These are phyloP conservation scores for Dione juno DNA, from an alignment of 2,888 invertebrate genomes.

Conservation along the genomic window DNA sequence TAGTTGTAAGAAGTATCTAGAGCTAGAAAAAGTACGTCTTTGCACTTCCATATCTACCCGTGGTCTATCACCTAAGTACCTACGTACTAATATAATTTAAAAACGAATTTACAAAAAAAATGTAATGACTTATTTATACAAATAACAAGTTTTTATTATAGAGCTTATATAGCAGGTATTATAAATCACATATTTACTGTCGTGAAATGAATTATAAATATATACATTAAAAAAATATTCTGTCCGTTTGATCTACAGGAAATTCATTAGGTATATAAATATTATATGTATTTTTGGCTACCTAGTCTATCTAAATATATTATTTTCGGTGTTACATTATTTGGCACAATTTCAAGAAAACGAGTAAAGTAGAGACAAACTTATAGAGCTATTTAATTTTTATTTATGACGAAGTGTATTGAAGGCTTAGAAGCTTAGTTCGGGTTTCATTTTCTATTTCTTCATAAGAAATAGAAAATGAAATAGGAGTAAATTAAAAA, in stretches of 20 bases:
- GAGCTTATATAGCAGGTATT: not conserved
- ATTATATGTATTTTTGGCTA: constrained; percentile 10
- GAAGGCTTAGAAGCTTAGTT: not conserved
- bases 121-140: not conserved
- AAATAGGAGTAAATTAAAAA: too few species aligned
- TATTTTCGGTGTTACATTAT: constrained; percentile 33
- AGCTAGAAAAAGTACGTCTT: too few species aligned
- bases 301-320: constrained; percentile 17
- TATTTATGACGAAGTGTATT: constrained; percentile 27
- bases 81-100: too few species aligned
- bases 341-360: constrained; percentile 38
- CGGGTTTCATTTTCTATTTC: not conserved
- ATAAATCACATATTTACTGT: not conserved
- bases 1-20: too few species aligned
- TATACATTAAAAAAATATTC: not conserved
- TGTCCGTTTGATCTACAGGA: not conserved
- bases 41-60: too few species aligned
- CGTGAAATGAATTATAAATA: not conserved
- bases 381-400: constrained; percentile 33
- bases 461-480: not conserved
- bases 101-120: not conserved
- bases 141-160: not conserved
- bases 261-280: constrained; percentile 6
- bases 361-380: constrained; percentile 27
- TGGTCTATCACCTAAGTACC: too few species aligned